Evolutionary conservation across 1,140 invertebrate genomes (phyloP).

Genomic region (Bombyx mori): ASM3026992v2 NC_085114.1:7352001-7352500

Average conservation of each 20-base stretch:
- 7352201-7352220: neutral
- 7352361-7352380: conserved; percentile 56
- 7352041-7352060: too few relatives aligned
- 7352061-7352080: too few relatives aligned
- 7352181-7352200: neutral
- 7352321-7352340: conserved; percentile 50
- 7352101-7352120: too few relatives aligned
- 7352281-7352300: conserved; percentile 51
- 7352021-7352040: too few relatives aligned
- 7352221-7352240: conserved; percentile 3
- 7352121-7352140: too few relatives aligned
- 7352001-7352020: too few relatives aligned
- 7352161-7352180: neutral
- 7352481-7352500: neutral
- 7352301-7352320: conserved; percentile 25
- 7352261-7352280: conserved; percentile 27
- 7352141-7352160: too few relatives aligned
- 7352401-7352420: conserved; percentile 12
- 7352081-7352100: too few relatives aligned
- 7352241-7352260: conserved; percentile 52
- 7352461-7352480: neutral
- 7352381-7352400: conserved; percentile 16
- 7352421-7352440: neutral
- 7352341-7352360: conserved; percentile 42
- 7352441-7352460: neutral